These are phyloP conservation scores for Cotesia congregata DNA, from an alignment of 2,888 invertebrate species.

Conservation along the genomic window DNA sequence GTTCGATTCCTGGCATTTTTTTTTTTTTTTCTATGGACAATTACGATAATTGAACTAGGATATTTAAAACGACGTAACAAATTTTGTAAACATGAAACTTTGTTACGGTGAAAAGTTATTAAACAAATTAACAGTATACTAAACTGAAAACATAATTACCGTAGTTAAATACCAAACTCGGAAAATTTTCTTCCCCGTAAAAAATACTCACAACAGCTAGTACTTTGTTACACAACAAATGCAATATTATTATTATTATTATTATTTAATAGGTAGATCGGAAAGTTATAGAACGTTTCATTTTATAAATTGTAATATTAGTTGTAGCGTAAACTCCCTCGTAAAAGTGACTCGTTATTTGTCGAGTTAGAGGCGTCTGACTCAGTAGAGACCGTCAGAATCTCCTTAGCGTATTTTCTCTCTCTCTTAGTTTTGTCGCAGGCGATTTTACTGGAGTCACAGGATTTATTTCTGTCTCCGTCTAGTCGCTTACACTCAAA, in stretches of 20 bases:
- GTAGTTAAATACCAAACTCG: neutral
- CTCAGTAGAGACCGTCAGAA: neutral
- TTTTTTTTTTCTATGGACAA: too few species aligned
- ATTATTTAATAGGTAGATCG: neutral
- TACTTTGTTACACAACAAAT: neutral
- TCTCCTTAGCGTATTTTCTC: neutral
- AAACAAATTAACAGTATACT: neutral
- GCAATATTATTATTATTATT: neutral
- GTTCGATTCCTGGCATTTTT: too few species aligned
- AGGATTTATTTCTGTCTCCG: neutral
- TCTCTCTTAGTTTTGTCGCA: neutral
- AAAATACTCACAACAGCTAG: neutral
- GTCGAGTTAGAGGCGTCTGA: slow-evolving; percentile 8
- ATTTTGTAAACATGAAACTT: neutral
- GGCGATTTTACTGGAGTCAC: neutral
- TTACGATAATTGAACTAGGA: neutral
- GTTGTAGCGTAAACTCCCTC: slow-evolving; percentile 4
- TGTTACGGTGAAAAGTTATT: neutral
- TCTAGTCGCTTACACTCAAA: neutral
- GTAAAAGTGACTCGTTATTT: slow-evolving; percentile 15
- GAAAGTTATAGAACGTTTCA: neutral
- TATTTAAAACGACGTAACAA: neutral
- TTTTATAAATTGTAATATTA: neutral
- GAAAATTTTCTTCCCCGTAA: neutral
- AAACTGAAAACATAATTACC: neutral